Base-by-base conservation (phyloP, 2,113 vertebrate species). In the Cryptotis parvus region DNA sequence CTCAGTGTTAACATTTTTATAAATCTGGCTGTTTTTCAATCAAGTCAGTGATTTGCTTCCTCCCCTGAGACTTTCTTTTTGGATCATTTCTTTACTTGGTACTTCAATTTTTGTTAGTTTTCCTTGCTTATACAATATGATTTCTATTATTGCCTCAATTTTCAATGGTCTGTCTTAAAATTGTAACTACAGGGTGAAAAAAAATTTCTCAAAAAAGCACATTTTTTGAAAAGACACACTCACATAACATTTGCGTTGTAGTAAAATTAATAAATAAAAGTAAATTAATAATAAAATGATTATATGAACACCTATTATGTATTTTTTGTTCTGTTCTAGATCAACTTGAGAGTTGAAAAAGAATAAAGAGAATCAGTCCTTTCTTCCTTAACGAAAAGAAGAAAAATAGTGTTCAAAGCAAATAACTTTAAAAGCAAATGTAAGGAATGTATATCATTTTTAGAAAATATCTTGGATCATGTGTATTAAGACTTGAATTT, bases 401-500 rank as follows among this genome's bases (percentile, higher is more conserved):
- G n/a, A n/a, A n/a, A n/a, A n/a, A n/a, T n/a, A n/a, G n/a, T n/a
- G n/a, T n/a, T n/a, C n/a, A 43, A 20, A 92, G 27, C 29, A 83
- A 24, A 8, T 84, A 55, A 55, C 4, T 31, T 31, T 49, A 69
- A 69, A 27, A 78, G 29, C 31, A 77, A 86, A 81, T 63, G 37
- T 20, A 87, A 74, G 9, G 3, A 5, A 52, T 16, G 1, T 84
- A 70, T 1, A n/a, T 84, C 7, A n/a, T 39, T 80, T 3, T 69
- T 12, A 12, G 43, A 63, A 84, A 78, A 61, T 55, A 87, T 68
- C 3, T 73, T 77, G 10, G 63, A 8, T 35, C 15, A 78, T 33
- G 26, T 72, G 4, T n/a, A 80, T 31, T 24, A 76, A 80, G 22
- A 94, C 1, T 2, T 69, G 39, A 27, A 87, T 92, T 96, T 43